Evolutionary conservation across 2,113 vertebrate genomes (phyloP).

Genomic region (Trachemys scripta): DNA sequence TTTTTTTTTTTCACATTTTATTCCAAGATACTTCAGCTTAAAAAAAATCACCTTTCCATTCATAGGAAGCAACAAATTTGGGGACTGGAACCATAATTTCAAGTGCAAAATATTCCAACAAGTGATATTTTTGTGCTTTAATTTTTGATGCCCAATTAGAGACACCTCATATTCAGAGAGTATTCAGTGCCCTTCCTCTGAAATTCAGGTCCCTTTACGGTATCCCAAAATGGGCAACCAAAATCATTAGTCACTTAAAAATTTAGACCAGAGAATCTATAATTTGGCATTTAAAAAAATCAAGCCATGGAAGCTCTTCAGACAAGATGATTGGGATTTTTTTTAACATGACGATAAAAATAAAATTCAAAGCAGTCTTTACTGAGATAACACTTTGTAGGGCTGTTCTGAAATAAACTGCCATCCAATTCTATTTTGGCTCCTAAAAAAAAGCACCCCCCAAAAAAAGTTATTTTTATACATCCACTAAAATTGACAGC

Average conservation of each 20-base stretch:
- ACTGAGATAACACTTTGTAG: background rate
- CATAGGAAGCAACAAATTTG: background rate
- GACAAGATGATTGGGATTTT: background rate
- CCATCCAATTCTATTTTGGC: background rate
- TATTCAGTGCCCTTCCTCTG: too few species aligned
- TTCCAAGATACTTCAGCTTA: background rate
- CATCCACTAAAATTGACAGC: background rate
- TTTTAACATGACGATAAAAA: background rate
- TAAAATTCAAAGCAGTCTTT: background rate
- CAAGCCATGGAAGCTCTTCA: background rate
- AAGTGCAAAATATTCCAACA: background rate
- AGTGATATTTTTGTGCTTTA: too few species aligned
- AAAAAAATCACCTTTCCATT: background rate
- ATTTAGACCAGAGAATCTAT: background rate
- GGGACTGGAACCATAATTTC: background rate
- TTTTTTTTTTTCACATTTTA: background rate
- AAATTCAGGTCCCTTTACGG: background rate
- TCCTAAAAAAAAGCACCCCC: background rate
- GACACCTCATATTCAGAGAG: background rate
- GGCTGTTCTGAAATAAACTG: background rate
- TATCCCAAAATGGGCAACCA: background rate
- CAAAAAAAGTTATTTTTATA: too few species aligned
- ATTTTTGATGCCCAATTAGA: background rate
- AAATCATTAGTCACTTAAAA: background rate
- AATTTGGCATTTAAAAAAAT: background rate